phyloP scores from a whole-genome alignment of 2,113 vertebrate species.

The Aldabrachelys gigantea region DNA sequence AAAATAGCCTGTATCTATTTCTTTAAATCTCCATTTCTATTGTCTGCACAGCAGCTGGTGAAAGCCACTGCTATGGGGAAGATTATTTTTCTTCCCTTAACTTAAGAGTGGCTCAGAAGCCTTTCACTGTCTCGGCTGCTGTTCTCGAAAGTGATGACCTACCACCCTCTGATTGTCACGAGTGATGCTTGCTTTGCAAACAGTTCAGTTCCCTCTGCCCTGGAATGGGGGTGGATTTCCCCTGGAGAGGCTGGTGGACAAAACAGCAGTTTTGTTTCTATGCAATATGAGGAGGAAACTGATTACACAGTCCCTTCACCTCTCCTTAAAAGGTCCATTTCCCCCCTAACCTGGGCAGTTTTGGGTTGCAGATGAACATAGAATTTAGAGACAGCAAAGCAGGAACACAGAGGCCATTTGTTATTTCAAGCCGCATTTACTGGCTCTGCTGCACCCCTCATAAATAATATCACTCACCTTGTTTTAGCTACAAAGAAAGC shows the following conservation, averaged over 20 bases:
- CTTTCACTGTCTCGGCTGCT: not conserved
- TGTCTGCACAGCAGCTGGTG: not conserved
- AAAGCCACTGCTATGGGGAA: not conserved
- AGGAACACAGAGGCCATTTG: not conserved
- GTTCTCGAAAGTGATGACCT: not conserved
- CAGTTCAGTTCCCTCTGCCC: constrained; percentile 18
- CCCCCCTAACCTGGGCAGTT: not conserved
- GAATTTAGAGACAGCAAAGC: not conserved
- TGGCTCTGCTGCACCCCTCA: not conserved
- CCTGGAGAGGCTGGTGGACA: constrained; percentile 50
- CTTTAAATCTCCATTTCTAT: not conserved
- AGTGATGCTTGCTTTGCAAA: not conserved
- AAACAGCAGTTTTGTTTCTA: constrained; percentile 47
- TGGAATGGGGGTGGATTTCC: constrained; percentile 38
- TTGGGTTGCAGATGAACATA: not conserved
- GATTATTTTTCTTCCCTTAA: not conserved
- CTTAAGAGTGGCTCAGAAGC: accelerated
- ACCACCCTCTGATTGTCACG: constrained; percentile 52
- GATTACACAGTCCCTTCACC: not conserved
- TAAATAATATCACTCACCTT: not conserved
- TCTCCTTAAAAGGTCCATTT: constrained; percentile 39
- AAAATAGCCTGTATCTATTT: not conserved
- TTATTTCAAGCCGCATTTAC: accelerated
- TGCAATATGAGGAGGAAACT: constrained; percentile 17
- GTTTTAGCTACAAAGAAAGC: not conserved